These are phyloP conservation scores for Hylia prasina DNA, from an alignment of 2,113 vertebrate species.

Conservation along the genomic window DNA sequence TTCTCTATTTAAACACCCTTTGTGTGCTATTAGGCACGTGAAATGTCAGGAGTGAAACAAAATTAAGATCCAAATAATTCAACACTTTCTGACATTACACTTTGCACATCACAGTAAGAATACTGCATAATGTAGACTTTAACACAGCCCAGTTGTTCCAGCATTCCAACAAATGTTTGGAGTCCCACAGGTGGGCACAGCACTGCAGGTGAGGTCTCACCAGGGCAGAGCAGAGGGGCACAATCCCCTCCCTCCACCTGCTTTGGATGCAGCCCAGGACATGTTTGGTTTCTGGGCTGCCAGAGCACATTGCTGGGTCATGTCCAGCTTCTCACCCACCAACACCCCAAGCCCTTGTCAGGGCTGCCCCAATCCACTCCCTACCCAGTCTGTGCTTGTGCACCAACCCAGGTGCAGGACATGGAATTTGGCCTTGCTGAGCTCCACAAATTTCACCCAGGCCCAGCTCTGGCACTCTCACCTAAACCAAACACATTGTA, in stretches of 20 bases:
- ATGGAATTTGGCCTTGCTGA: neutral
- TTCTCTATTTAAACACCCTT: neutral
- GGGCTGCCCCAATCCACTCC: neutral
- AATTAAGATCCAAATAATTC: neutral
- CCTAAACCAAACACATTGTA: neutral
- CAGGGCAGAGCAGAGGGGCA: neutral
- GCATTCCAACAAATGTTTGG: neutral
- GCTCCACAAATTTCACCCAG: neutral
- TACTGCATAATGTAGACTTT: accelerated
- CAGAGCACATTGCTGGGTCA: neutral
- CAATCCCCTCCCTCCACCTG: neutral
- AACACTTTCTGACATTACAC: neutral
- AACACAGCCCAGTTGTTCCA: accelerated
- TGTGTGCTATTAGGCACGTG: accelerated
- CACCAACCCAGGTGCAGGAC: neutral
- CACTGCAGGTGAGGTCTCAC: neutral
- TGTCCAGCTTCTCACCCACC: neutral
- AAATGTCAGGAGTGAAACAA: neutral
- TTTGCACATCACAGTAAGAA: neutral
- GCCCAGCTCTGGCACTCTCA: neutral
- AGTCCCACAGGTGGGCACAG: neutral
- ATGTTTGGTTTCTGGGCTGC: neutral
- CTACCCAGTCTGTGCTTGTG: neutral
- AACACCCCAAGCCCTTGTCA: neutral
- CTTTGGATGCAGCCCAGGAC: neutral